Evolutionary conservation across 1,140 invertebrate species (phyloP).

Genomic region (Microplitis demolitor): DNA sequence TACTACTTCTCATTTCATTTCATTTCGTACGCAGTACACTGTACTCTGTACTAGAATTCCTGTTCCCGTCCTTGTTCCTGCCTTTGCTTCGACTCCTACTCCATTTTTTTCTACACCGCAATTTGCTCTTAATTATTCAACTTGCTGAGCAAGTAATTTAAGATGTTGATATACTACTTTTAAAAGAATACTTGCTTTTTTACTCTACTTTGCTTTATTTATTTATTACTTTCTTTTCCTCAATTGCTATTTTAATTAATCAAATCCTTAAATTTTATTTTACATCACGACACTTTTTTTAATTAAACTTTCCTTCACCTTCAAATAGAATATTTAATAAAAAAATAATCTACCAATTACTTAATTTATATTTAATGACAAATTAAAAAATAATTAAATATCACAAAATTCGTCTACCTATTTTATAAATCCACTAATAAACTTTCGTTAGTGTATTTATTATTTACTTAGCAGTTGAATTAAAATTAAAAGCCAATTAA

Average conservation of each 20-base stretch:
- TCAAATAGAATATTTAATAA: no score
- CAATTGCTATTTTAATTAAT: neutral
- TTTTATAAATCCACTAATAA: no score
- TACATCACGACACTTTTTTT: neutral
- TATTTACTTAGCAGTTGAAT: no score
- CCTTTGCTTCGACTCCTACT: neutral
- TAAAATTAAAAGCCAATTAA: no score
- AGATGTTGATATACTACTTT: conserved; percentile 6
- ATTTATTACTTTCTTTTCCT: conserved; percentile 10
- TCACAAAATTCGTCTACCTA: no score
- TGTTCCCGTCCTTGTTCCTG: no score
- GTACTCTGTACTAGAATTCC: neutral
- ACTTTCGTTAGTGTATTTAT: no score
- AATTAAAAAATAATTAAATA: no score
- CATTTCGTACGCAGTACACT: neutral
- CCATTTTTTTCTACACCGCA: conserved; percentile 21
- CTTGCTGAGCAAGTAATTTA: conserved; percentile 25
- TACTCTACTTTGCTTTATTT: neutral
- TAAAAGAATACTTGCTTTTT: conserved; percentile 19
- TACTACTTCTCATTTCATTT: conserved; percentile 6
- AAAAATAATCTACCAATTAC: no score
- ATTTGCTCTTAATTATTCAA: conserved; percentile 29
- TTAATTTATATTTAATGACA: no score
- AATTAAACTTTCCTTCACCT: neutral
- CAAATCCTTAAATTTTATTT: conserved; percentile 1